Conservation (phyloP, 2,113 vertebrate genomes). For the Alces alces region DNA sequence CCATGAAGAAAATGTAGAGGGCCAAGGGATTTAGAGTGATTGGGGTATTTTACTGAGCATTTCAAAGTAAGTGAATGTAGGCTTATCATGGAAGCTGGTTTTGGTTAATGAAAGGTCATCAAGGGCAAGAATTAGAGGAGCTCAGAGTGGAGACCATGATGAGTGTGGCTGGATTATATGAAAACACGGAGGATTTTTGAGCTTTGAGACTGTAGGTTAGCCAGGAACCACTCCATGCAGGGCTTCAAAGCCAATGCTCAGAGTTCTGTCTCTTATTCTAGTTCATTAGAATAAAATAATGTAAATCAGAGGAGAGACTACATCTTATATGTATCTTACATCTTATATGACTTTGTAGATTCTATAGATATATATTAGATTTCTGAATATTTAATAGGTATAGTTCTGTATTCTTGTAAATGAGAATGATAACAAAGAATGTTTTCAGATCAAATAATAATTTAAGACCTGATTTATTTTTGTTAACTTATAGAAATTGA, state of each 20-base stretch:
- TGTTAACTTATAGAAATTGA: constrained; percentile 58
- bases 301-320: not conserved
- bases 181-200: not conserved
- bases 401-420: not conserved
- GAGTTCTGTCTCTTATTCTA: not conserved
- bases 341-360: not conserved
- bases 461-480: constrained; percentile 46
- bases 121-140: not conserved
- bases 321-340: too few relatives aligned
- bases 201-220: not conserved
- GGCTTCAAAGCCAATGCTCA: not conserved
- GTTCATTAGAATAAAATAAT: not conserved
- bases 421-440: not conserved
- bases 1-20: not conserved
- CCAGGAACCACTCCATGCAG: not conserved
- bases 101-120: not conserved
- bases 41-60: fast-evolving
- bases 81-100: not conserved
- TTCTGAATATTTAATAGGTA: not conserved
- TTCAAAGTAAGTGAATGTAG: not conserved
- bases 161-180: fast-evolving
- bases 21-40: not conserved
- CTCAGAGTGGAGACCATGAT: not conserved
- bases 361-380: not conserved
- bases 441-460: constrained; percentile 12